Evolutionary conservation across 2,113 vertebrate species (phyloP), one percentile per base, ranked within the genome.

Genomic region (Narcine bancroftii): DNA sequence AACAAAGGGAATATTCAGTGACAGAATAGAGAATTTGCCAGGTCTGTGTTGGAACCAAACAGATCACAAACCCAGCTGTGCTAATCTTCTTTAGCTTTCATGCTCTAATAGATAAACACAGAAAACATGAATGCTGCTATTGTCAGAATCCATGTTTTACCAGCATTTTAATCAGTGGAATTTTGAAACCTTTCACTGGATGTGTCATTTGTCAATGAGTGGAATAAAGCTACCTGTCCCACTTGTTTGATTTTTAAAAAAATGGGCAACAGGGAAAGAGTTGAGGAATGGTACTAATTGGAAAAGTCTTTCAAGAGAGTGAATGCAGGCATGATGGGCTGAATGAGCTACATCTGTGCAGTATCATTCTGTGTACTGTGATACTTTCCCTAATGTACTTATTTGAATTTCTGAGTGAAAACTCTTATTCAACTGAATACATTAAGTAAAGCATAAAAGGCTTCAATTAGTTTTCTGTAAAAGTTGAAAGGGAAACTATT

Each of bases 1-100:
- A 95, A 95, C 95, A 95, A 95, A 94, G 93, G 95, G 96, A 96
- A 95, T 96, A 96, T 95, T 95, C 96, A 92, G 92, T 94, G 95
- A 94, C 95, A 93, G 94, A 94, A 6, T n/a, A 91, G 63, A 69
- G 89, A 91, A 91, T 69, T 91, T 91, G 89, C 89, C 89, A 91
- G 65, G 42, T 91, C 89, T 91, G 89, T 91, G 65, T 69, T 91
- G 65, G 89, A 95, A 94, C 95, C 94, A 94, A 95, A 96, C 94
- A 95, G 94, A 95, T 94, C 94, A 95, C 93, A 94, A 93, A 94
- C 95, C 93, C 77, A 63, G 93, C 93, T 93, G 87, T 94, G 94
- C 94, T 94, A 92, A 94, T 94, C 94, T 95, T 95, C 94, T 94
- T 92, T 92, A 91, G 89, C 65, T 71, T 91, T 91, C 89, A 91